Base-by-base conservation (phyloP, 2,797 vertebrate genomes). In the Serranus cabrilla region DNA sequence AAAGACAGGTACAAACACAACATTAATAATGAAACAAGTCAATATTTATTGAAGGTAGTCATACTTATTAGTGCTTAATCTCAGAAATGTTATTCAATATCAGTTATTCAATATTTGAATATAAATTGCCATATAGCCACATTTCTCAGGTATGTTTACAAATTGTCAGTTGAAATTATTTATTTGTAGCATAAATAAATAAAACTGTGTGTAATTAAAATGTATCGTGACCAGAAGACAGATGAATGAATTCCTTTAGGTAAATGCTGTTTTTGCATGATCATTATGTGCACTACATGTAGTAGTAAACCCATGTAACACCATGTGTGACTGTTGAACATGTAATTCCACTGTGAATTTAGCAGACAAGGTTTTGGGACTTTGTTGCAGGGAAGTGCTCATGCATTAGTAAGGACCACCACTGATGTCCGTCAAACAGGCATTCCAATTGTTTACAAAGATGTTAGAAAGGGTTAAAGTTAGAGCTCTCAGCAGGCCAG, bases 21-120 rank as follows among this genome's bases (percentile, higher is more conserved):
- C 59, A 83, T 85, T 54, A 51, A 67, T 71, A 78, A 71, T 76
- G 11, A 64, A 68, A 80, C 65, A 63, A 59, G 39, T 11, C n/a
- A 37, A 39, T 71, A 61, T 51, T 43, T 71, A 51, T 59, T 47
- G 10, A 64, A 42, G 43, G 42, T 63, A 40, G 56, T 63, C 12
- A 45, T 42, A 58, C 46, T 57, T 4, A 72, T 42, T 39, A 27
- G 25, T 59, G 42, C 61, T 58, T 18, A 49, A 51, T 64, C 45
- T 61, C 39, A 58, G n/a, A 67, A 40, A 46, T 43, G 11, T 46
- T 34, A 10, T 49, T 39, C 12, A 57, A 14, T 42, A 60, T 34
- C 10, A 50, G 21, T 56, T 49, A 46, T 55, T 74, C 17, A 42
- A 23, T 50, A 40, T 50, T 70, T 31, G 2, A 47, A 25, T 23